phyloP scores from a whole-genome alignment of 2,888 invertebrate genomes.

The Melieria omissa region DNA sequence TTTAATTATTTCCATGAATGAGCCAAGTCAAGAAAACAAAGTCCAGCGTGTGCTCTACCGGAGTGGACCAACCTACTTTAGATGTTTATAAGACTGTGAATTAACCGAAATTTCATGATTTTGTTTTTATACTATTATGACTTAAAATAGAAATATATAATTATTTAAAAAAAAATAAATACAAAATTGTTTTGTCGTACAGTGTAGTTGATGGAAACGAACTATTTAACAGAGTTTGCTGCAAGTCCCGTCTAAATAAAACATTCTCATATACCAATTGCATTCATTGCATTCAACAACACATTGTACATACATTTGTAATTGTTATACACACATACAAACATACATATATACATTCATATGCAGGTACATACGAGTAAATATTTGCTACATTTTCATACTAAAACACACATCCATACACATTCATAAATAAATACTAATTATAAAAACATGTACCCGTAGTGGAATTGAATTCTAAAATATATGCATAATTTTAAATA shows the following conservation, averaged over 20 bases:
- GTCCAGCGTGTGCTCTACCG: too few relatives aligned
- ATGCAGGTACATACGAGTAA: not conserved
- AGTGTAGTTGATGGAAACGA: too few relatives aligned
- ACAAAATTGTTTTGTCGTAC: too few relatives aligned
- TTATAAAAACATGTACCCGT: constrained; percentile 17
- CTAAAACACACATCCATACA: not conserved
- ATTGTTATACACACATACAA: constrained; percentile 22
- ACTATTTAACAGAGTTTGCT: too few relatives aligned
- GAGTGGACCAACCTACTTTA: too few relatives aligned
- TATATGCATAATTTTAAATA: constrained; percentile 17
- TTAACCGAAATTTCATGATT: too few relatives aligned
- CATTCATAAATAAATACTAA: not conserved
- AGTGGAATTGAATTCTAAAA: constrained; percentile 35
- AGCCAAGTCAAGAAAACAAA: too few relatives aligned
- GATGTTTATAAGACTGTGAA: too few relatives aligned
- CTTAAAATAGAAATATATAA: too few relatives aligned
- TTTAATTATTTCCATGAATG: too few relatives aligned
- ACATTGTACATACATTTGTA: constrained; percentile 31
- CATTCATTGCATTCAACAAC: constrained; percentile 17
- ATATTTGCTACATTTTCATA: not conserved
- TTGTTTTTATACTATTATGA: too few relatives aligned
- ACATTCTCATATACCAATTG: constrained; percentile 1
- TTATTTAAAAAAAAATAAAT: too few relatives aligned
- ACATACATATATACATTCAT: constrained; percentile 27
- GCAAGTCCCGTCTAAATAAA: not conserved